Conservation (phyloP, 2,888 invertebrate species). For the Acanthopleura granulata region DNA sequence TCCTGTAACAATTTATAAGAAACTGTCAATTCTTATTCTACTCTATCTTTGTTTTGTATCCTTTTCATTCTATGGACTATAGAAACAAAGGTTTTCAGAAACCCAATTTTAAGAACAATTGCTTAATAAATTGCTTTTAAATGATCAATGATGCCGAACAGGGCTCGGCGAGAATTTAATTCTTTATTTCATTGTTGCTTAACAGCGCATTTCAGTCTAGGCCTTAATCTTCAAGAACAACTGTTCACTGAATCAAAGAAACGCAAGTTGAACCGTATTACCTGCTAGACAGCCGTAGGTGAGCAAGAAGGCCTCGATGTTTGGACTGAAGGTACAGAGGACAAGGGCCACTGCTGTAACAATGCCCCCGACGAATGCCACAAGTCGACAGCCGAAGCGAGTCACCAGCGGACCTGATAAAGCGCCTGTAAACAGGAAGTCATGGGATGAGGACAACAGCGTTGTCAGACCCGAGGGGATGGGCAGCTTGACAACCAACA, state of each 20-base stretch:
- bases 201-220: no score
- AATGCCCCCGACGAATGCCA: conserved; percentile 35
- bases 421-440: conserved; percentile 28
- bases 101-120: no score
- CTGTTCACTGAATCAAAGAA: neutral
- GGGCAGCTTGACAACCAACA: neutral
- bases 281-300: conserved; percentile 39
- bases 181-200: no score
- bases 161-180: no score
- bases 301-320: conserved; percentile 34
- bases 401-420: conserved; percentile 33
- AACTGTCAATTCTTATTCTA: neutral
- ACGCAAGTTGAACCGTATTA: conserved; percentile 23
- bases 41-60: no score
- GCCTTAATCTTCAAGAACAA: no score
- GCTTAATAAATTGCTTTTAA: no score
- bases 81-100: no score
- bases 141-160: no score
- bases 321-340: conserved; percentile 27
- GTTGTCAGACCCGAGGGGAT: neutral
- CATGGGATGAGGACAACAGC: no score
- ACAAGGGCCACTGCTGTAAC: conserved; percentile 31
- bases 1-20: conserved; percentile 32
- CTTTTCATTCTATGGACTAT: no score
- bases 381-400: conserved; percentile 35